Evolutionary conservation across 2,888 invertebrate genomes (phyloP).

Genomic region (Apantesis nais): DNA sequence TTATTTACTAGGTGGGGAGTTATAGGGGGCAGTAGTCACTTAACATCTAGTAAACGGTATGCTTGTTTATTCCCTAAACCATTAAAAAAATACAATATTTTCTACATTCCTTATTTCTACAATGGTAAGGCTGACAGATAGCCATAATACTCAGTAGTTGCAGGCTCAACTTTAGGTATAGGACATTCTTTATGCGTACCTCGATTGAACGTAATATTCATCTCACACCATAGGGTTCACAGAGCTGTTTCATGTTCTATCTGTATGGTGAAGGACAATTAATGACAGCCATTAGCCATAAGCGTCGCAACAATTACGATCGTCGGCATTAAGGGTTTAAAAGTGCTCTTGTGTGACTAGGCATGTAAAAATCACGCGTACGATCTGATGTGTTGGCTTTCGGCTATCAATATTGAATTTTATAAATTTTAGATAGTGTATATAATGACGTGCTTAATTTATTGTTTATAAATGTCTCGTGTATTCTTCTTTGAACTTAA

Average conservation of each 20-base stretch:
- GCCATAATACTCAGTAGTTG: too few species aligned
- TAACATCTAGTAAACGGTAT: too few species aligned
- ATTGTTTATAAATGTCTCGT: too few species aligned
- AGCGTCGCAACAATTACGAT: background rate
- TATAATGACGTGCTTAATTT: background rate
- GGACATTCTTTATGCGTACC: background rate
- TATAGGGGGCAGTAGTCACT: too few species aligned
- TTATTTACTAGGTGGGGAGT: too few species aligned
- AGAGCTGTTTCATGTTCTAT: background rate
- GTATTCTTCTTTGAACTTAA: too few species aligned
- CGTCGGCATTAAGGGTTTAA: background rate
- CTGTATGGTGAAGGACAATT: background rate
- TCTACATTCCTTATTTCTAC: too few species aligned
- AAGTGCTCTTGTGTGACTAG: background rate
- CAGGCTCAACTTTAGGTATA: too few species aligned
- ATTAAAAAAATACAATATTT: too few species aligned
- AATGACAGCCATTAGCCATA: background rate
- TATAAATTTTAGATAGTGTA: background rate
- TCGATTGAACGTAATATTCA: background rate
- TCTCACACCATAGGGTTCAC: background rate
- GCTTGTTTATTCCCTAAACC: too few species aligned
- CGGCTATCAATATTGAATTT: background rate
- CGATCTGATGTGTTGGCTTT: background rate
- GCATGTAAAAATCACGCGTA: background rate
- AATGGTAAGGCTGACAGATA: too few species aligned